Evolutionary conservation across 1,140 invertebrate species (phyloP).

Genomic region (Trypoxylus dichotomus): DNA sequence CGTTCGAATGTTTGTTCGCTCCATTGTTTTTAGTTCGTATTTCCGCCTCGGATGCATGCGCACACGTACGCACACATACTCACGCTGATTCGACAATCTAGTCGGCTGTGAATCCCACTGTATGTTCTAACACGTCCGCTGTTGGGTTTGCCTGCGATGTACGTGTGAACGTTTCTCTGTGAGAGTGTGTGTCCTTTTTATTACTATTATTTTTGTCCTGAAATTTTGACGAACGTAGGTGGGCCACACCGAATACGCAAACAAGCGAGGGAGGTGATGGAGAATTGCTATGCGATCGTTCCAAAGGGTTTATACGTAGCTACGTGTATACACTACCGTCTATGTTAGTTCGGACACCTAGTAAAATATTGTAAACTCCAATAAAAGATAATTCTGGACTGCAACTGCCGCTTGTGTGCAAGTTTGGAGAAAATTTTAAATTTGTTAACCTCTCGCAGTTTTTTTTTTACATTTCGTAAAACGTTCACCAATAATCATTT

Average conservation of each 20-base stretch:
- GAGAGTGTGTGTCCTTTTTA: background rate
- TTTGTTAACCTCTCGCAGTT: too few relatives aligned
- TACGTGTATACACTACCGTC: too few relatives aligned
- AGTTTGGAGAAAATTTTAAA: too few relatives aligned
- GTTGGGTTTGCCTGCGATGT: too few relatives aligned
- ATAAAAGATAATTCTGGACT: too few relatives aligned
- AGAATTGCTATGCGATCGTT: too few relatives aligned
- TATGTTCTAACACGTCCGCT: background rate
- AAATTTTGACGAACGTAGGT: background rate
- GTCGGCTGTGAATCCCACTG: background rate
- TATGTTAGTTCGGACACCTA: too few relatives aligned
- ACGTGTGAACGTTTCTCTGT: background rate
- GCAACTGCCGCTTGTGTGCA: too few relatives aligned
- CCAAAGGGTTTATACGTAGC: too few relatives aligned
- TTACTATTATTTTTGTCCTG: background rate
- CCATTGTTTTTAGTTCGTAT: constrained; percentile 31
- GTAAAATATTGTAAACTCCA: too few relatives aligned
- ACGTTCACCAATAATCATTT: too few relatives aligned
- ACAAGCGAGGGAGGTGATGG: background rate
- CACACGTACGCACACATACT: background rate
- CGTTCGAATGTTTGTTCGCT: constrained; percentile 20
- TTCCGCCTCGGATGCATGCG: background rate
- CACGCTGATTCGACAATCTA: background rate
- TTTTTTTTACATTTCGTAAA: too few relatives aligned
- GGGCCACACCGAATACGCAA: background rate